Base-by-base conservation (phyloP, 2,797 vertebrate genomes). In the Dromococcyx pavoninus region DNA sequence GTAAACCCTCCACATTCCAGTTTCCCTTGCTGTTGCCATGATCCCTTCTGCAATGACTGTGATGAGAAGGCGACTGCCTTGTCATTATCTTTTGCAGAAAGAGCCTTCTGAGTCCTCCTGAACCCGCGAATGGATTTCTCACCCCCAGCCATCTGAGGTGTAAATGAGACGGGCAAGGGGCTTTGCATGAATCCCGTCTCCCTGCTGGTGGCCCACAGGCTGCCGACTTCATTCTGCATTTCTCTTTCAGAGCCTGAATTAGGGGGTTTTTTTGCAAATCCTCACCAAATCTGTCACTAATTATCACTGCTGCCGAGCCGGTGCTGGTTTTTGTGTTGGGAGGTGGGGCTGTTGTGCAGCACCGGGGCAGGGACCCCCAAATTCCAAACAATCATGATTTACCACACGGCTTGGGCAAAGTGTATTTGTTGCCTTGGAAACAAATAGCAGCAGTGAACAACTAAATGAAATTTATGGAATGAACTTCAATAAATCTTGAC, bases 351-450 rank as follows among this genome's bases (percentile, higher is more conserved):
- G 7, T 62, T 56, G 81, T 48, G 70, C 79, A 39, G 95, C 88
- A 65, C 64, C 70, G 92, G 97, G 95, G 74, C 96, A 96, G 93
- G 84, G 95, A 97, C 92, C 95, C 97, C 94, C 93, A 97, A 95
- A 97, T 96, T 95, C 88, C 51, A 10, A 96, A 62, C 88, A 76
- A 25, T 86, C 56, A 23, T 88, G 94, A 96, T 97, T 97, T 95
- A 91, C 92, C 60, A 72, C 54, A 87, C 94, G 13, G 84, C 96
- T 96, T 91, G 86, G 91, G 93, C 92, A 97, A 97, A 98, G 96
- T 97, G 95, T 92, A 95, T 96, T 97, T 97, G 96, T 97, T 98
- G 93, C 97, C 97, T 97, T 97, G 96, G 97, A 97, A 98, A 98
- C 96, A 91, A 97, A 98, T 97, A 97, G 95, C 95, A 82, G 92